Base-by-base conservation (phyloP, 2,113 vertebrate genomes). In the Amazona guildingii region DNA sequence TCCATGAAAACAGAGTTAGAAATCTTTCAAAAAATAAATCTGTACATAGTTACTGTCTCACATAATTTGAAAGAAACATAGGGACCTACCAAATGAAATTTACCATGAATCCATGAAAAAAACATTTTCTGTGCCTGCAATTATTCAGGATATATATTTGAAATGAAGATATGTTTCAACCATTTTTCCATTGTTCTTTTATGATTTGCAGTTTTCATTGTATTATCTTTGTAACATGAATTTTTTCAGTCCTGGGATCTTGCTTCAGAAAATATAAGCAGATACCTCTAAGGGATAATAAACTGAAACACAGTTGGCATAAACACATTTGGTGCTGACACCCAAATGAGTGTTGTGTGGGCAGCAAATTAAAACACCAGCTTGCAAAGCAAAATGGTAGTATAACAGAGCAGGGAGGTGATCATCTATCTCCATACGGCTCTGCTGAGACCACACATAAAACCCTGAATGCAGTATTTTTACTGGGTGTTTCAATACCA, bases 311-410 rank as follows among this genome's bases (percentile, higher is more conserved):
- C 80, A 91, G 61, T 93, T 96, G 90, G 80, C 69, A 92, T 86
- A 92, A 96, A 94, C 81, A 92, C 83, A 89, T 84, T 96, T 90
- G 41, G 81, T 94, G 83, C 86, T 94, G 88, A 94, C 83, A 92
- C 81, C 67, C 86, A 89, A 95, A 86, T 70, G 91, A 95, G 77
- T 92, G 62, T 51, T 92, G 88, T 91, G 95, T 96, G 88, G 94
- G 92, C 80, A 96, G 88, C 66, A 95, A 92, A 95, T 94, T 94
- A 96, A 96, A 96, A 96, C 94, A 96, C 83, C 96, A 96, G 83
- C 95, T 96, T 95, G 90, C 83, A 94, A 94, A 91, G 80, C 92
- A 94, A 96, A 96, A 83, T 91, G 92, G 88, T 92, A 95, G 69
- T 37, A 91, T 87, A 95, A 95, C 74, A 86, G 92, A 82, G 83